Conservation (phyloP, 1,140 invertebrate genomes). For the Papilio glaucus region DNA sequence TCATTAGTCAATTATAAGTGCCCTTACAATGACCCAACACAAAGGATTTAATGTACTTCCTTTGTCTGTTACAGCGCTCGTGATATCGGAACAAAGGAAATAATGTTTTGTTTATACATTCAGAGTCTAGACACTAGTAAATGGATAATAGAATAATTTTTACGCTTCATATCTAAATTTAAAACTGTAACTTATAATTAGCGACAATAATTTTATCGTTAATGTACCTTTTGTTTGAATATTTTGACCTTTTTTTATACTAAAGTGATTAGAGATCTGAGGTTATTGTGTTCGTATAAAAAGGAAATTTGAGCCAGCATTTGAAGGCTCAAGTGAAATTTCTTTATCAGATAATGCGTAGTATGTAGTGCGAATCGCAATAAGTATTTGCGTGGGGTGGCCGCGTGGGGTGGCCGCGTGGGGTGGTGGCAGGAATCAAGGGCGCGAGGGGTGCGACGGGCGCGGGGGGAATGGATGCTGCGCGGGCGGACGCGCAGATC, state of each 20-base stretch:
- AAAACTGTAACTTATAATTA: no score
- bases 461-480: conserved; percentile 50
- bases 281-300: conserved; percentile 10
- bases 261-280: not conserved
- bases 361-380: conserved; percentile 80
- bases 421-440: conserved; percentile 67
- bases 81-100: not conserved
- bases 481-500: conserved; percentile 69
- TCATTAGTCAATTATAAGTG: not conserved
- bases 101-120: not conserved
- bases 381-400: conserved; percentile 76
- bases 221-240: not conserved
- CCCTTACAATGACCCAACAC: not conserved
- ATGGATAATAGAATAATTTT: not conserved
- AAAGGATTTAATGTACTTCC: conserved; percentile 9
- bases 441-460: conserved; percentile 56
- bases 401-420: conserved; percentile 57
- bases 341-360: conserved; percentile 78
- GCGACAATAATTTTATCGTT: no score
- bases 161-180: conserved; percentile 4
- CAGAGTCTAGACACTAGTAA: not conserved
- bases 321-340: conserved; percentile 70
- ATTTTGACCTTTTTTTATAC: not conserved
- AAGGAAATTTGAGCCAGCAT: conserved; percentile 37
- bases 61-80: not conserved